Conservation (phyloP, 2,797 vertebrate genomes). For the Ptychobarbus kaznakovi region DNA sequence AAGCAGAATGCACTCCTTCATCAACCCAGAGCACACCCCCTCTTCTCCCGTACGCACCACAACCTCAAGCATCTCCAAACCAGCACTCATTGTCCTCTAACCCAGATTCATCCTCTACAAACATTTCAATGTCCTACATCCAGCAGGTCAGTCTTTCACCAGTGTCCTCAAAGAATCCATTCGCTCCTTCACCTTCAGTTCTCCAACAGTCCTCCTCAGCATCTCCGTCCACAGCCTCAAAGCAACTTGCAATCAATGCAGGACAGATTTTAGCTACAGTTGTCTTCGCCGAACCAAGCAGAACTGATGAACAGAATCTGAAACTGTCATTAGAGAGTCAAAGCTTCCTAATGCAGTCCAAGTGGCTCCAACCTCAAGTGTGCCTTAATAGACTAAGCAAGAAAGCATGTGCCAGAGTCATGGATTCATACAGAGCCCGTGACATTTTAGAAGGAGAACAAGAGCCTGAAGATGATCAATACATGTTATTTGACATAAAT, state of each 20-base stretch:
- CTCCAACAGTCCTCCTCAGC: constrained; percentile 5
- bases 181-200: constrained; percentile 10
- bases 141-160: constrained; percentile 10
- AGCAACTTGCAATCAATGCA: constrained; percentile 13
- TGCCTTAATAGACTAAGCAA: constrained; percentile 67
- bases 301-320: not conserved
- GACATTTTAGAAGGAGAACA: not conserved
- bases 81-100: constrained; percentile 43
- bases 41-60: constrained; percentile 51
- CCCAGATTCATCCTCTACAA: constrained; percentile 25
- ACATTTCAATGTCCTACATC: constrained; percentile 9
- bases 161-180: not conserved
- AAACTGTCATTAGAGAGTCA: constrained; percentile 64
- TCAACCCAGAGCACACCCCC: constrained; percentile 32
- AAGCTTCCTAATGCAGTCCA: constrained; percentile 61
- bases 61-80: constrained; percentile 27
- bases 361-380: constrained; percentile 71
- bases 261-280: not conserved
- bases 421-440: not conserved
- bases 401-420: constrained; percentile 39
- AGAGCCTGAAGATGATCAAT: constrained; percentile 7
- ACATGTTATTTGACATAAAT: constrained; percentile 67
- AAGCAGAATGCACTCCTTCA: constrained; percentile 43
- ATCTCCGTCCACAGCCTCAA: constrained; percentile 11
- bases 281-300: constrained; percentile 15